Conservation (phyloP, 2,797 vertebrate species). For the Spondyliosoma cantharus region DNA sequence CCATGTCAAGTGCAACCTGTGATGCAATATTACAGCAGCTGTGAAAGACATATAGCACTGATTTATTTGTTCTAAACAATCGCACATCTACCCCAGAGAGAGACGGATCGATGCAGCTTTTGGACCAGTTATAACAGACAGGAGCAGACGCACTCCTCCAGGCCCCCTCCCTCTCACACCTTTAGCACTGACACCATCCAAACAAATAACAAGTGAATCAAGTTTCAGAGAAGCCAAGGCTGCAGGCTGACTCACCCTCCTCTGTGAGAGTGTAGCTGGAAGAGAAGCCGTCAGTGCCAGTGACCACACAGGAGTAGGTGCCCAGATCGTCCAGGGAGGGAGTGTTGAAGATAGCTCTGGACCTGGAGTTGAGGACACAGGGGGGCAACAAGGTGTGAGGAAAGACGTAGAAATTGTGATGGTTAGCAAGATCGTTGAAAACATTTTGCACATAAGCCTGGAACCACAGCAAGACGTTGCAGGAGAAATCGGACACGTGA, state of each 20-base stretch:
- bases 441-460: not conserved
- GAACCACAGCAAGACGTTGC: not conserved
- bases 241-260: constrained; percentile 87
- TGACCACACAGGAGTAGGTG: constrained; percentile 92
- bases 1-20: not conserved
- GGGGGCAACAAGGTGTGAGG: not conserved
- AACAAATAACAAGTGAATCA: constrained; percentile 39
- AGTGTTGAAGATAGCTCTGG: constrained; percentile 93
- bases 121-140: constrained; percentile 39
- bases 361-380: constrained; percentile 79
- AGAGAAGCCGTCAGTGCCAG: constrained; percentile 93
- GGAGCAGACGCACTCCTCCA: constrained; percentile 11
- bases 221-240: constrained; percentile 24
- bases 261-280: constrained; percentile 95
- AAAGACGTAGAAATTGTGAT: constrained; percentile 4
- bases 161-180: constrained; percentile 13
- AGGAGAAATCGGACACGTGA: not conserved
- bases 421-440: not conserved
- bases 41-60: constrained; percentile 1
- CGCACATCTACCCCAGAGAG: not conserved
- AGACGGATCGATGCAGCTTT: constrained; percentile 48
- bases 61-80: constrained; percentile 30
- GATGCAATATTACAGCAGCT: not conserved
- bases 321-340: constrained; percentile 94
- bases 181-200: constrained; percentile 36